phyloP scores from a whole-genome alignment of 2,797 vertebrate genomes.

The Phaenicophaeus curvirostris region DNA sequence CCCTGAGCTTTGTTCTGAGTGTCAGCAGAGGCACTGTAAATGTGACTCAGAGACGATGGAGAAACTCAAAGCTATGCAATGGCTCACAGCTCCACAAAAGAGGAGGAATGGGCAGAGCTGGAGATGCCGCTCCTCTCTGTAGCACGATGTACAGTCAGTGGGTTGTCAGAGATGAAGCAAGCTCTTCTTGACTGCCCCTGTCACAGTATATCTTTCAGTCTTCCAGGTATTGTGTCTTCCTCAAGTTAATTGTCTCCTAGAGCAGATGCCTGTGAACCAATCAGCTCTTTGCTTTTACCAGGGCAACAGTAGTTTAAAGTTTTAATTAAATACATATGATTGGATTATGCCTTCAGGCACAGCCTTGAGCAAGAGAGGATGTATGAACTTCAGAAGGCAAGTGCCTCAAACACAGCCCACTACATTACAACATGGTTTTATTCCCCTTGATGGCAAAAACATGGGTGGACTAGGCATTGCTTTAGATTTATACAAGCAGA shows the following conservation, averaged over 20 bases:
- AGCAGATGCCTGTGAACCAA: background rate
- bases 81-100: background rate
- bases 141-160: background rate
- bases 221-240: background rate
- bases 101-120: background rate
- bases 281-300: background rate
- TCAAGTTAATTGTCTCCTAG: background rate
- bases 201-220: background rate
- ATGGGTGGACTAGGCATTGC: background rate
- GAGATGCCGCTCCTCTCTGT: background rate
- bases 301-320: background rate
- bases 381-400: background rate
- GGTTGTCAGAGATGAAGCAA: background rate
- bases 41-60: background rate
- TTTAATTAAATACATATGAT: slow-evolving; percentile 24
- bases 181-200: background rate
- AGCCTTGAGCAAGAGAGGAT: background rate
- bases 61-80: background rate
- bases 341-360: background rate
- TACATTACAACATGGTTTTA: background rate
- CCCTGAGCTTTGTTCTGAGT: background rate
- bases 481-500: background rate
- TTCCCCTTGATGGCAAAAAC: background rate
- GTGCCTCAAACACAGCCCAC: background rate
- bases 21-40: background rate